Evolutionary conservation across 2,797 vertebrate genomes (phyloP), one percentile per base, ranked within the genome.

Genomic region (Gymnocypris eckloni): DNA sequence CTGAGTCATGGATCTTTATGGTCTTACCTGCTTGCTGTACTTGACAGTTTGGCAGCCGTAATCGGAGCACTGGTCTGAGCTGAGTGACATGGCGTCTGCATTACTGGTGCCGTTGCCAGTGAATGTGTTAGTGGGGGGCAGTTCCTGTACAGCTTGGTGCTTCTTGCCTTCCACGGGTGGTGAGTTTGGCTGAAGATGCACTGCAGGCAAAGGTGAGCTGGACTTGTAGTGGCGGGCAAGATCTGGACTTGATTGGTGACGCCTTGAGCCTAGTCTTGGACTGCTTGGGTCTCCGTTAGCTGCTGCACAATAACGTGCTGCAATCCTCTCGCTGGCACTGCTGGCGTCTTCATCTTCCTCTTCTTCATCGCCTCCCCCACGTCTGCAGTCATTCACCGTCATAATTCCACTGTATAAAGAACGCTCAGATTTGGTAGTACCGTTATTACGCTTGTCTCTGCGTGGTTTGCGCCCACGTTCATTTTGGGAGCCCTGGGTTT

Each of bases 71-170:
- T 99, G 98, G 93, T 99, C 98, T 25, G 98, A 99, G 83, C 97
- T 97, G 88, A 99, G 97, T 83, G 97, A 98, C 95, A 99, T 96
- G 89, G 95, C 95, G 33, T 96, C 95, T 9, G 93, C 95, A 15
- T 96, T 96, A 6, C 94, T 94, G 9, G 93, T 94, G 91, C 94
- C 94, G 87, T 88, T 90, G 45, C 95, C 95, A 81, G 95, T 95
- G 86, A 99, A 99, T 90, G 98, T 99, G 94, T 99, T 99, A 91
- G 98, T 97, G 10, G 98, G 97, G 84, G 98, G 98, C 88, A 99
- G 96, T 87, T 99, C 98, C 96, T 99, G 98, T 86, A 99, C 98
- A 0, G 97, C 97, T 91, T 99, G 98, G 91, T 99, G 98, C 93
- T 99, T 99, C 95, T 99, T 99, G 39, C 97, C 97, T 77, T 95